Conservation (phyloP, 2,888 invertebrate genomes). For the Orchesella flavescens region DNA sequence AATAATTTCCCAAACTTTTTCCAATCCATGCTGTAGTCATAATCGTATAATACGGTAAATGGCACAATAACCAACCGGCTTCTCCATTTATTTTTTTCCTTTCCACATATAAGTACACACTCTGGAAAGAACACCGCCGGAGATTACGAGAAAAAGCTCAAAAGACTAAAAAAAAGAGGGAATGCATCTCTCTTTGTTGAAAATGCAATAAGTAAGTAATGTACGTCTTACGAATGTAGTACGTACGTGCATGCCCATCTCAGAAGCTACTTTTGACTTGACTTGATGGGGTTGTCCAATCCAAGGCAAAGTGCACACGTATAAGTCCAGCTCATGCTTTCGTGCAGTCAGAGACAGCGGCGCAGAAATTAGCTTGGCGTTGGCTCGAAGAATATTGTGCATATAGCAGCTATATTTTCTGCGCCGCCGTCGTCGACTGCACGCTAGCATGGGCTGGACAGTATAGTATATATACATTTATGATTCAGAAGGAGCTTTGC, state of each 20-base stretch:
- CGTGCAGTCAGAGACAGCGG: no score
- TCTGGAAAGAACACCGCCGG: background rate
- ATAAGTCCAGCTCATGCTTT: no score
- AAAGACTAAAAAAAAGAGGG: background rate
- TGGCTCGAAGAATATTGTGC: no score
- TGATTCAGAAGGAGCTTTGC: background rate
- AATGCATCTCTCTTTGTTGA: background rate
- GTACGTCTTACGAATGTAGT: background rate
- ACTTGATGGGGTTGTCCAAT: background rate
- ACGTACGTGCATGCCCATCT: background rate
- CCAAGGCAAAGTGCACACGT: background rate
- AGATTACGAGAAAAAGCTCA: slow-evolving; percentile 23
- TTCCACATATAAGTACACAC: background rate
- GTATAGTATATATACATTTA: no score
- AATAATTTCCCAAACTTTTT: slow-evolving; percentile 48
- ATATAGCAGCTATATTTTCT: no score
- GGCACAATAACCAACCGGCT: slow-evolving; percentile 53
- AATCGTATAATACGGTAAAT: slow-evolving; percentile 45
- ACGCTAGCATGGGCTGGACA: no score
- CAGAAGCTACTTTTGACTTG: background rate
- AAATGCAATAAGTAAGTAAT: background rate
- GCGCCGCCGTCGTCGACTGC: no score
- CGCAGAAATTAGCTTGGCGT: no score
- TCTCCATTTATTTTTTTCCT: slow-evolving; percentile 22
- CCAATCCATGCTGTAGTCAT: slow-evolving; percentile 15